Base-by-base conservation (phyloP, 2,797 vertebrate genomes). In the Huso huso region DNA sequence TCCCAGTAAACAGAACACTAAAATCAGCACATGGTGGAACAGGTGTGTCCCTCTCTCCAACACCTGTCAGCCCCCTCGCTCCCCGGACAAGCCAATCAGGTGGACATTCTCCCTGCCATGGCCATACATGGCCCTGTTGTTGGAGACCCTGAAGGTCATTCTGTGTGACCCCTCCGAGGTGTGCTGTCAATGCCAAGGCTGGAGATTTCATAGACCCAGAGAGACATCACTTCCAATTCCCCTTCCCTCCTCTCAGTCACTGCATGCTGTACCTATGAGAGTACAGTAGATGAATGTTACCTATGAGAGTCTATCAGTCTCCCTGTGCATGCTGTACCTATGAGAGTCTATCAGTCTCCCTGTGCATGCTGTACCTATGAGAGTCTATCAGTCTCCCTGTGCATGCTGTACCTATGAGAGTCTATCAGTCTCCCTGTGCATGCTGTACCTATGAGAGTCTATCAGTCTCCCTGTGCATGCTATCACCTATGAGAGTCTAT, bases 11-110 rank as follows among this genome's bases (percentile, higher is more conserved):
- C 79, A 83, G 86, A 88, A 87, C 86, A 63, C 51, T 63, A 83
- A 37, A 85, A 85, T 82, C 84, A 88, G 82, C 87, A 89, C 87
- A 90, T 87, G 84, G 88, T 84, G 78, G 78, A 88, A 87, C 87
- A 90, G 86, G 87, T 90, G 87, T 90, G 88, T 82, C 81, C 69
- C 70, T 82, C 78, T 86, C 82, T 79, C 65, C 72, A 85, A 83
- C 85, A 88, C 87, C 86, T 88, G 88, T 86, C 84, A 84, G 74
- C 76, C 78, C 76, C 68, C 77, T 73, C 73, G 73, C 77, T 70
- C 69, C 59, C 74, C 66, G 63, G 51, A 10, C 13, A 9, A 73
- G 75, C 86, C 86, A 86, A 87, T 66, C 84, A 79, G 78, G 70
- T 59, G 71, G 74, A 70, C 67, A 70, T 59, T 59, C 65, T 15